Base-by-base conservation (phyloP, 2,797 vertebrate genomes). In the Bryconaethiops microstoma region DNA sequence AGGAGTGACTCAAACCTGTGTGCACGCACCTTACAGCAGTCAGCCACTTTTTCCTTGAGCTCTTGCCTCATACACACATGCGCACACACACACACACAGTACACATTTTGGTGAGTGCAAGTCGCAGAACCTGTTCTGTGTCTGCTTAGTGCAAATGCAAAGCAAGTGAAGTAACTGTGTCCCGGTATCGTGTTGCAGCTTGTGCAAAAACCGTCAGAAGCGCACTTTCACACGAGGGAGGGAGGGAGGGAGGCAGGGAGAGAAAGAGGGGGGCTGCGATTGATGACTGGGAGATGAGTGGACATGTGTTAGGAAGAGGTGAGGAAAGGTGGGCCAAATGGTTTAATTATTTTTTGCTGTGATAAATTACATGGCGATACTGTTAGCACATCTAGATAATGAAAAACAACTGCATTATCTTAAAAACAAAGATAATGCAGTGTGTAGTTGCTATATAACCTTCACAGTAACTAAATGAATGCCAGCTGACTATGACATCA, bases 131-230 rank as follows among this genome's bases (percentile, higher is more conserved):
- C 92, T 89, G 93, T 93, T 92, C 79, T 87, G 85, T 88, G 69
- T 67, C 80, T 77, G 74, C 72, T 81, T 50, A 48, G 69, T 89
- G 90, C 89, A 86, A 88, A 87, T 89, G 90, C 88, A 90, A 89
- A 90, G 88, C 86, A 77, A 90, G 88, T 93, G 92, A 93, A 92
- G 92, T 91, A 92, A 93, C 87, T 87, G 88, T 88, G 90, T 90
- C 90, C 88, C 85, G 67, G 90, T 90, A 87, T 93, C 92, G 2
- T 93, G 93, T 94, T 93, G 88, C 89, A 70, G 89, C 94, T 91
- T 94, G 93, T 68, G 90, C 84, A 5, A 83, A 64, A 88, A 86
- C 88, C 89, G 91, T 88, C 87, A 78, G 83, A 81, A 75, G 89
- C 78, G 84, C 35, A 78, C 89, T 93, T 94, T 94, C 93, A 91